A percentile compares a stretch with the other conserved stretches of the same genome.
phyloP scores from a whole-genome alignment of 2,797 vertebrate species.

The Dryobates pubescens region DNA sequence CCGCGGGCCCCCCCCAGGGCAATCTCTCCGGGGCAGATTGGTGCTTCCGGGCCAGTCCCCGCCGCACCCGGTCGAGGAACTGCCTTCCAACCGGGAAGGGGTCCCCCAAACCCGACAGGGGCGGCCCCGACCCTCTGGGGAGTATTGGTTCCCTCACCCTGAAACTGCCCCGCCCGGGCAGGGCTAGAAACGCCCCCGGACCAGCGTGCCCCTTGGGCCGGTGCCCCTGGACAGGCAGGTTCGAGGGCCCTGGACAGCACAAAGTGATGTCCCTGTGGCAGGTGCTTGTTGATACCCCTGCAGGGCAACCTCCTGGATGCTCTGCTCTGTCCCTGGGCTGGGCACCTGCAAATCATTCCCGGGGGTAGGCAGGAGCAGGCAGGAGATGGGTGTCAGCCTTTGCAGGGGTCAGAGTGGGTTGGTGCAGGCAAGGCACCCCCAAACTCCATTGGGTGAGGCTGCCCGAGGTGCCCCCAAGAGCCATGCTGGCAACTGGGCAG shows the following conservation, averaged over 20 bases:
- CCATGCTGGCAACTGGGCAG: rapidly evolving
- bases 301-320: not conserved
- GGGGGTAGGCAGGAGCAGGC: not conserved
- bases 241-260: too few relatives aligned
- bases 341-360: not conserved
- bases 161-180: too few relatives aligned
- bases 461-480: not conserved
- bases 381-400: not conserved
- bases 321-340: too few relatives aligned
- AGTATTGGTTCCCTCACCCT: not conserved
- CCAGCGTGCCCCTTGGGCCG: rapidly evolving
- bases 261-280: not conserved
- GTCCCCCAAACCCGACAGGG: not conserved
- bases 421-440: rapidly evolving
- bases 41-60: not conserved
- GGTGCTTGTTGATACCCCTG: not conserved
- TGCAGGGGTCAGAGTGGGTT: rapidly evolving
- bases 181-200: not conserved
- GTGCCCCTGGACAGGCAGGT: not conserved
- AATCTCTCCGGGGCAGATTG: not conserved
- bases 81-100: too few relatives aligned
- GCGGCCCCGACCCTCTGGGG: not conserved
- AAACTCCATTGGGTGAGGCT: not conserved
- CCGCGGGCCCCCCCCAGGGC: too few relatives aligned
- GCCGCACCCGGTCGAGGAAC: too few relatives aligned